These are phyloP conservation scores for Chrysoperla carnea DNA, from an alignment of 1,140 invertebrate species.

Conservation along the genomic window DNA sequence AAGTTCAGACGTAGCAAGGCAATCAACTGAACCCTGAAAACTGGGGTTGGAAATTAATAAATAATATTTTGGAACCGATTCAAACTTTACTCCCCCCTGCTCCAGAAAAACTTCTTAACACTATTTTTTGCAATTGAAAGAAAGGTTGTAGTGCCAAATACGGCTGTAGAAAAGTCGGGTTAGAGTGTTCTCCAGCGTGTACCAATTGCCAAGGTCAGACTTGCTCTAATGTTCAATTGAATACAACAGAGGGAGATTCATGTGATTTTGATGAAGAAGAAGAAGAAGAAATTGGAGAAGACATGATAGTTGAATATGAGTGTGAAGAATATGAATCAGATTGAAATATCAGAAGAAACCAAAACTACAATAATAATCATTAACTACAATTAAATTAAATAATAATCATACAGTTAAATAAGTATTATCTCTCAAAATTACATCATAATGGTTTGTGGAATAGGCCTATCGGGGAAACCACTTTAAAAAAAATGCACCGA, in stretches of 20 bases:
- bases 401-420: neutral
- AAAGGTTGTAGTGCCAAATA: conserved; percentile 13
- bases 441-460: neutral
- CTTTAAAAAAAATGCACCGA: no score
- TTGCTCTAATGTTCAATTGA: conserved; percentile 9
- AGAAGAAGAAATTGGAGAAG: neutral
- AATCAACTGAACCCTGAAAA: conserved; percentile 10
- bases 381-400: neutral
- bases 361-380: no score
- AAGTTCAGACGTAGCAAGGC: conserved; percentile 9
- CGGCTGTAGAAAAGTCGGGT: conserved; percentile 11
- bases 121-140: conserved; percentile 5
- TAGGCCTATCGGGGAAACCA: no score
- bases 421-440: neutral
- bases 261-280: conserved; percentile 6
- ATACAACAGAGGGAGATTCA: conserved; percentile 8
- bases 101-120: conserved; percentile 13
- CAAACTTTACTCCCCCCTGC: conserved; percentile 13
- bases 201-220: conserved; percentile 12
- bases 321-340: neutral
- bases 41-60: conserved; percentile 9
- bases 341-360: neutral
- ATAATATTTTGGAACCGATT: conserved; percentile 11
- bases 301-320: conserved; percentile 1
- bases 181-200: conserved; percentile 13